phyloP scores from a whole-genome alignment of 2,113 vertebrate genomes.

The Dendrocopos noguchii region DNA sequence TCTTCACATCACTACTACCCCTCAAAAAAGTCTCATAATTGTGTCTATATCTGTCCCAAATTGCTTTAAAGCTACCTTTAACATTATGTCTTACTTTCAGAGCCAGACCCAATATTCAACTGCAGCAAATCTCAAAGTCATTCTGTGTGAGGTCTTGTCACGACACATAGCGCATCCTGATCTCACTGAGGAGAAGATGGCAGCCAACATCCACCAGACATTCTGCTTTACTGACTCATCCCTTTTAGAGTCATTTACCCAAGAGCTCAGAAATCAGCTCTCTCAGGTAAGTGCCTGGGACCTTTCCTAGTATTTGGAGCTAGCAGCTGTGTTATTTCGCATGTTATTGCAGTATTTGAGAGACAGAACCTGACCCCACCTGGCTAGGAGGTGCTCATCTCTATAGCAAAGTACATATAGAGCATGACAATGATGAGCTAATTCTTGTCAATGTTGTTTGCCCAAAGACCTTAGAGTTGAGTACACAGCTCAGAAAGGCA shows the following conservation, averaged over 20 bases:
- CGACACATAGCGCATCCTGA: neutral
- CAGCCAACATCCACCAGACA: slow-evolving; percentile 68
- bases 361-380: rapidly evolving
- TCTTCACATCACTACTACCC: neutral
- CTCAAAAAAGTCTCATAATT: neutral
- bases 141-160: slow-evolving; percentile 64
- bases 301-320: neutral
- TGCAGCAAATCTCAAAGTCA: slow-evolving; percentile 60
- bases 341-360: rapidly evolving
- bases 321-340: neutral
- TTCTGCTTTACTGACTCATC: slow-evolving; percentile 76
- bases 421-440: neutral
- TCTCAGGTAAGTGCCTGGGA: slow-evolving; percentile 63
- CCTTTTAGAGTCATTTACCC: slow-evolving; percentile 63
- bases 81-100: slow-evolving; percentile 25
- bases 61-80: neutral
- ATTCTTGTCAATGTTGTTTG: neutral
- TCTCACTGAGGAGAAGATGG: slow-evolving; percentile 56
- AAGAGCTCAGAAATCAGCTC: slow-evolving; percentile 70
- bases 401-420: neutral
- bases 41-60: neutral
- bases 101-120: slow-evolving; percentile 40
- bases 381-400: neutral
- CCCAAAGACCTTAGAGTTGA: neutral
- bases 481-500: neutral